Conservation (phyloP, 2,113 vertebrate species). For the Phalacrocorax carbo region DNA sequence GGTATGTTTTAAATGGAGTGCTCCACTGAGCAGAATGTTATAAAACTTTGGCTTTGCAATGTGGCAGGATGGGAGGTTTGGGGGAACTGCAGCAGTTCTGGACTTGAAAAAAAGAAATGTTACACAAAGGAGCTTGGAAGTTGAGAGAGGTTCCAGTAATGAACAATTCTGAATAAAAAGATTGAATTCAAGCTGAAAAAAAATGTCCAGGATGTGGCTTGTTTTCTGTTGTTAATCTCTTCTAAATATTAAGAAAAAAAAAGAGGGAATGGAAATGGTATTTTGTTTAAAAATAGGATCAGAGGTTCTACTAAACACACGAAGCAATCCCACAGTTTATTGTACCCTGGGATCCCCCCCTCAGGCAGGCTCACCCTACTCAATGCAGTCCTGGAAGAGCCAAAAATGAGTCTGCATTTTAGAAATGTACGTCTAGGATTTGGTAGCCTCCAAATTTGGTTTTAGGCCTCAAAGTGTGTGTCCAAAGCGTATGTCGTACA, state of each 20-base stretch:
- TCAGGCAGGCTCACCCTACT: neutral
- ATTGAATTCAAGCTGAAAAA: neutral
- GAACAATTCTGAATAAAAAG: neutral
- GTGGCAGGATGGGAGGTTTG: neutral
- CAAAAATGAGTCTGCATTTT: neutral
- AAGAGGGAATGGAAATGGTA: neutral
- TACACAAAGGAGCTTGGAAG: neutral
- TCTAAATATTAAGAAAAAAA: neutral
- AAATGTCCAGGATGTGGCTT: neutral
- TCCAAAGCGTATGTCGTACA: neutral
- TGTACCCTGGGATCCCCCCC: neutral
- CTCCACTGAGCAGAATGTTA: neutral
- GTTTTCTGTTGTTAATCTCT: neutral
- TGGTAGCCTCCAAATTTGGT: neutral
- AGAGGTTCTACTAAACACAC: neutral
- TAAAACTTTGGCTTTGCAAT: neutral
- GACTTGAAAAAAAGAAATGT: neutral
- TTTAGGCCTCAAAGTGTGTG: neutral
- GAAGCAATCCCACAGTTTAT: neutral
- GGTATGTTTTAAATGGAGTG: neutral
- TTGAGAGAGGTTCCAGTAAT: neutral
- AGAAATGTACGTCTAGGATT: neutral
- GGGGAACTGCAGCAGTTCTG: neutral
- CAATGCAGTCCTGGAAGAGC: neutral
- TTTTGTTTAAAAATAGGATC: conserved; percentile 7